phyloP scores from a whole-genome alignment of 2,888 invertebrate genomes.

The Scaeva pyrastri region DNA sequence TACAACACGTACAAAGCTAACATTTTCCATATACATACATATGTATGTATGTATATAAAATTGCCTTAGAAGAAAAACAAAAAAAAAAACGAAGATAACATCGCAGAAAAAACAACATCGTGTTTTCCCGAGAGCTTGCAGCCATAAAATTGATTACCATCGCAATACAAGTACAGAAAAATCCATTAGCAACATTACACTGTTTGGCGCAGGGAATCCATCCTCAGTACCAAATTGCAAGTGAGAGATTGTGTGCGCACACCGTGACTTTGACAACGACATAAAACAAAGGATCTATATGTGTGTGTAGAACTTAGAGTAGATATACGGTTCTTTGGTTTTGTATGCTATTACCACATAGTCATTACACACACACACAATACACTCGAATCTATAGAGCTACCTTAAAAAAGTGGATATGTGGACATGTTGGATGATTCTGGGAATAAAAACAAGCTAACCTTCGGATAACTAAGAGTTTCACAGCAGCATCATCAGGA shows the following conservation, averaged over 20 bases:
- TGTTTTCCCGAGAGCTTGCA: constrained; percentile 68
- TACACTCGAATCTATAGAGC: not conserved
- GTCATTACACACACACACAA: no score
- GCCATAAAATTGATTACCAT: constrained; percentile 77
- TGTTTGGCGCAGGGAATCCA: constrained; percentile 72
- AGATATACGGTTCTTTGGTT: not conserved
- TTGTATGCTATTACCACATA: not conserved
- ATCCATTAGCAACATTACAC: constrained; percentile 76
- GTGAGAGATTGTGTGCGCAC: constrained; percentile 67
- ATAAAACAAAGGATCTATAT: constrained; percentile 74
- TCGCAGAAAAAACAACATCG: constrained; percentile 35
- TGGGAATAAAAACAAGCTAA: constrained; percentile 64
- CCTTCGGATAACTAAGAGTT: constrained; percentile 59
- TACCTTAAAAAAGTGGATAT: constrained; percentile 39
- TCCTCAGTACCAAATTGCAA: constrained; percentile 63
- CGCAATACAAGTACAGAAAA: constrained; percentile 76
- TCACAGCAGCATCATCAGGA: constrained; percentile 16
- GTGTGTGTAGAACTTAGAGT: not conserved
- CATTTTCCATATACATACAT: no score
- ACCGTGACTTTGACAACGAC: constrained; percentile 75
- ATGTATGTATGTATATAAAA: no score
- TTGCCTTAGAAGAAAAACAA: constrained; percentile 19
- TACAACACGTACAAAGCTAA: constrained; percentile 28
- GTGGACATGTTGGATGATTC: constrained; percentile 27
- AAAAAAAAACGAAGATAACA: constrained; percentile 58